phyloP scores from a whole-genome alignment of 2,797 vertebrate genomes.

The Ibycter americanus region DNA sequence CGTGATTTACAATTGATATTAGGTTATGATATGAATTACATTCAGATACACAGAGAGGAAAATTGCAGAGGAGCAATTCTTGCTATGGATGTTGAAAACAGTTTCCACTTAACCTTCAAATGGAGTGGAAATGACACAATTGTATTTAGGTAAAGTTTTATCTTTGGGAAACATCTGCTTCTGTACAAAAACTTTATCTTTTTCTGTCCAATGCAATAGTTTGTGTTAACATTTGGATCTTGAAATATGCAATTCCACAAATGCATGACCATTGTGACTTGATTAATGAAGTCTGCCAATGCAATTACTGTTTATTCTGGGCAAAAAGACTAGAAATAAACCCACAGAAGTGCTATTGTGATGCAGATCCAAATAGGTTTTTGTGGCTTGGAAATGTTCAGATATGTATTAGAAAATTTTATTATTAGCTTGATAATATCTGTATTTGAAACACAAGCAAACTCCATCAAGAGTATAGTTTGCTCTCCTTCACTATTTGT shows the following conservation, averaged over 20 bases:
- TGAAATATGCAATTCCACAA: neutral
- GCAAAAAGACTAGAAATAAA: neutral
- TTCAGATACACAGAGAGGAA: slow-evolving; percentile 54
- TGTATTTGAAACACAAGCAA: neutral
- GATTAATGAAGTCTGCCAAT: neutral
- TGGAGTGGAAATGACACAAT: neutral
- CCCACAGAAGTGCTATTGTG: neutral
- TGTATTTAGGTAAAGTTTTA: slow-evolving; percentile 13
- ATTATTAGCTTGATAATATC: neutral
- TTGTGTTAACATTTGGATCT: neutral
- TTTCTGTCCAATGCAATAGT: neutral
- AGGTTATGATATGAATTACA: slow-evolving; percentile 70
- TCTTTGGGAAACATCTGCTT: slow-evolving; percentile 35
- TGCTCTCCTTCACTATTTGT: neutral
- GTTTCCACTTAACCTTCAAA: slow-evolving; percentile 41
- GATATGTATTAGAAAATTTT: neutral
- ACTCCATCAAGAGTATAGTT: neutral
- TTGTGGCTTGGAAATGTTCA: neutral
- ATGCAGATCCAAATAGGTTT: neutral
- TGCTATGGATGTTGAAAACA: slow-evolving; percentile 25
- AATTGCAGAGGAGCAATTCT: slow-evolving; percentile 25
- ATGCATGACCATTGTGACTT: neutral
- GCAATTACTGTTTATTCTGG: neutral
- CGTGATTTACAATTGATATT: slow-evolving; percentile 75
- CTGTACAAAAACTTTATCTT: neutral